Percentiles rank a stretch among this genome's conserved stretches.
Conservation (phyloP, 2,113 vertebrate species). For the Rhabdomys dilectus region DNA sequence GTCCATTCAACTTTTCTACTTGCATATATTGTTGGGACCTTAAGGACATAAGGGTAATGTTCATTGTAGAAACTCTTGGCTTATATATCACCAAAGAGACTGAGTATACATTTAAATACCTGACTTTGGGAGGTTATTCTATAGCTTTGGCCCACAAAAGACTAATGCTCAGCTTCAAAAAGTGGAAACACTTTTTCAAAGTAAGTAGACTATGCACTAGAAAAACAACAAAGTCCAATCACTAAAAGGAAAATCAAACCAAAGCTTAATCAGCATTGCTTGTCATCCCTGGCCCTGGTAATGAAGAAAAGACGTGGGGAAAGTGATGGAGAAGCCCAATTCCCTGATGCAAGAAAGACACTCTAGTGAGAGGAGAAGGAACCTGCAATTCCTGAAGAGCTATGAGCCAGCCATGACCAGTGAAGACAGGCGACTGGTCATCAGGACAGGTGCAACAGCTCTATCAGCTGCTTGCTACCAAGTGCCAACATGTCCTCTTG, state of each 20-base stretch:
- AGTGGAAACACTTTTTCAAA: constrained; percentile 12
- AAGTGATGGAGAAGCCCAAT: not conserved
- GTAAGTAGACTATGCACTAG: not conserved
- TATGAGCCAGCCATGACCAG: accelerated
- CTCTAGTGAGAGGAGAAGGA: not conserved
- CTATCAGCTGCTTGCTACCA: no score
- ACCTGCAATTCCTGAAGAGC: not conserved
- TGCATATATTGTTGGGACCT: constrained; percentile 27
- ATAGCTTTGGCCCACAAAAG: not conserved
- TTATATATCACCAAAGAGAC: not conserved
- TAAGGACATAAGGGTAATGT: not conserved
- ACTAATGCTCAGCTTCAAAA: constrained; percentile 17
- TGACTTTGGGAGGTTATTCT: not conserved
- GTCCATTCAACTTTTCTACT: constrained; percentile 9
- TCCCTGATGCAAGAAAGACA: not conserved
- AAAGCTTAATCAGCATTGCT: not conserved
- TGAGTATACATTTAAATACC: not conserved
- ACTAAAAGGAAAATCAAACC: constrained; percentile 16
- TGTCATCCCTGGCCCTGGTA: not conserved
- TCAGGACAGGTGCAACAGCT: not conserved
- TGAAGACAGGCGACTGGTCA: not conserved
- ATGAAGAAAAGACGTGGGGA: not conserved
- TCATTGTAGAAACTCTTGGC: constrained; percentile 6
- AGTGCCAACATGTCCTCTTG: no score
- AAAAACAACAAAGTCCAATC: not conserved